Base-by-base conservation (phyloP, 2,888 invertebrate genomes). In the Drosophila mayaguana region DNA sequence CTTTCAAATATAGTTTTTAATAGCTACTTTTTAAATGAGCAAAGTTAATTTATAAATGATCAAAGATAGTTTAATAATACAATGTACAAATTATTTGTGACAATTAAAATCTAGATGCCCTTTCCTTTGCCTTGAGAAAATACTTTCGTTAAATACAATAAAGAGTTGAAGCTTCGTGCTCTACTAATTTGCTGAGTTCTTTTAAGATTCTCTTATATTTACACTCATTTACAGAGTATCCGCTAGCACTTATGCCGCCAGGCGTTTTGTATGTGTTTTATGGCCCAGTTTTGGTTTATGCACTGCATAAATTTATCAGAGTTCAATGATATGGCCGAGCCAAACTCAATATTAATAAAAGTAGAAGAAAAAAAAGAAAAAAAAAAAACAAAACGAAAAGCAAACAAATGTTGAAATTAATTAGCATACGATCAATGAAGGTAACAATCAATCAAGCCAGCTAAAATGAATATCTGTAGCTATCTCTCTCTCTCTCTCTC, bases 291-390 rank as follows among this genome's bases (percentile, higher is more conserved):
- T 63, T 9, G 62, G 18, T 20, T 11, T 45, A 22, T 57, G 34
- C 45, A 57, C 22, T 57, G 56, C 43, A 45, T 59, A 46, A 46
- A 40, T 20, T 40, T 16, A 56, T 38, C 18, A 36, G 64, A 62
- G 75, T 70, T 75, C 64, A 75, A 75, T 61, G 64, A 56, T 64
- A 70, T 55, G 32, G 42, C 64, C 57, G 56, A 20, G 45, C 64
- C 57, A 60, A 63, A 42, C 8, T 42, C 18, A 46, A 48, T 43
- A 12, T 5, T 54, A n/a, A 54, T 25, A 20, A 20, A n/a, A n/a
- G n/a, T 51, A 40, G 20, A 56, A 55, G 40, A 54, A 12, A 12
- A 9, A 28, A 11, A 54, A 70, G 60, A 14, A 28, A 56, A 40
- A 11, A 54, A 70, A 63, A 14, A 28, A 56, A 40, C 34, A 51